Evolutionary conservation across 2,888 invertebrate genomes (phyloP), one percentile per base, ranked within the genome.

Genomic region (Neria commutata): DNA sequence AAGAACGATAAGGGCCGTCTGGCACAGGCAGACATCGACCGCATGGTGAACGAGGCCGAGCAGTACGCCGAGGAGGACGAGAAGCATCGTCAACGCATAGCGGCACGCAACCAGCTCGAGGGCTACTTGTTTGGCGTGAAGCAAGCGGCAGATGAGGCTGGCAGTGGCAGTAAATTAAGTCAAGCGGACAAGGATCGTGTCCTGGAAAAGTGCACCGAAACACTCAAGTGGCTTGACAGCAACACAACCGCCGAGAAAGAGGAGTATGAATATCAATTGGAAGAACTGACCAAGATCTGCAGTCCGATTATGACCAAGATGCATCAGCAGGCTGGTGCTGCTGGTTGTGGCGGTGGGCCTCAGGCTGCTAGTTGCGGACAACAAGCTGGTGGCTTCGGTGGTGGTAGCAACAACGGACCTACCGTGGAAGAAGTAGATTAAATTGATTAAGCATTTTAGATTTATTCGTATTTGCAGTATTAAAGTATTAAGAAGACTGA

Each of bases 1-100:
- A 90, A 89, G 75, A 92, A 92, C 81, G 91, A 92, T 82, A 90
- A 89, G 72, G 91, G 91, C 0, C 85, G 91, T 2, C 82, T 92
- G 52, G 89, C 90, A 16, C 90, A 91, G 75, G 88, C 88, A 6
- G 92, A 92, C 37, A 92, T 92, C 64, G 91, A 92, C 65, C 83
- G 88, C 58, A 91, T 91, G 91, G 80, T 91, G 40, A 78, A 85
- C 1, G 90, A 91, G 64, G 90, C 90, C 0, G 90, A 91, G 72
- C 84, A 82, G 50, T 91, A 89, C 81, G 85, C 86, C 50, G 89
- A 88, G 45, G 90, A 91, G 70, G 91, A 91, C 71, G 88, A 89
- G 60, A 85, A 86, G 70, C 89, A 90, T 67, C 83, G 87, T 10
- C 87, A 90, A 67, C 84, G 87, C 42, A 86, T 92, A n/a, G 77